phyloP scores from a whole-genome alignment of 1,140 invertebrate species.

The Bradysia coprophila region DNA sequence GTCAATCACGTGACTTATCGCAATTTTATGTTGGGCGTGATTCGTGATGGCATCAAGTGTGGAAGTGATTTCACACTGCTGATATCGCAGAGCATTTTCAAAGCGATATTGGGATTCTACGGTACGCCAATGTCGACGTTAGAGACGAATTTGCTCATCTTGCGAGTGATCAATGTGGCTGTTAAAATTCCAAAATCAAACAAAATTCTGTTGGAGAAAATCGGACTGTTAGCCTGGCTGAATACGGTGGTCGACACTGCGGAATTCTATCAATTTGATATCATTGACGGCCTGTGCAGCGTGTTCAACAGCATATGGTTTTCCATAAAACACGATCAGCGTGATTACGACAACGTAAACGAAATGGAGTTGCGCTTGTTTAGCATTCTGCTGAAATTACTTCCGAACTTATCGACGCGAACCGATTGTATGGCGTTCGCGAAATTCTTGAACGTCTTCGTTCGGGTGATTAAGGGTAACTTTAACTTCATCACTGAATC shows the following conservation, averaged over 20 bases:
- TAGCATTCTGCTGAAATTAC: slow-evolving; percentile 10
- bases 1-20: slow-evolving; percentile 35
- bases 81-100: slow-evolving; percentile 36
- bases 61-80: slow-evolving; percentile 33
- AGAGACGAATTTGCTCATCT: slow-evolving; percentile 36
- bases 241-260: slow-evolving; percentile 13
- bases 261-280: slow-evolving; percentile 21
- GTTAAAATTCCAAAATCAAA: slow-evolving; percentile 35
- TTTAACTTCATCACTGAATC: neutral
- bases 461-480: neutral
- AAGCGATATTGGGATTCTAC: slow-evolving; percentile 35
- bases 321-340: slow-evolving; percentile 9
- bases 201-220: slow-evolving; percentile 36
- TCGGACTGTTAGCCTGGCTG: slow-evolving; percentile 42
- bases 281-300: slow-evolving; percentile 20
- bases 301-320: slow-evolving; percentile 21
- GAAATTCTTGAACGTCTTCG: slow-evolving; percentile 14
- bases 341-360: slow-evolving; percentile 8
- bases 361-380: slow-evolving; percentile 12
- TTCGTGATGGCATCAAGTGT: slow-evolving; percentile 39
- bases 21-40: slow-evolving; percentile 41
- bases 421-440: slow-evolving; percentile 11
- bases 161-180: slow-evolving; percentile 35
- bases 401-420: slow-evolving; percentile 13
- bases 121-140: slow-evolving; percentile 19